A percentile compares a stretch with the other conserved stretches of the same genome.
Conservation (phyloP, 2,888 invertebrate species). For the Drosophila hamatofila region DNA sequence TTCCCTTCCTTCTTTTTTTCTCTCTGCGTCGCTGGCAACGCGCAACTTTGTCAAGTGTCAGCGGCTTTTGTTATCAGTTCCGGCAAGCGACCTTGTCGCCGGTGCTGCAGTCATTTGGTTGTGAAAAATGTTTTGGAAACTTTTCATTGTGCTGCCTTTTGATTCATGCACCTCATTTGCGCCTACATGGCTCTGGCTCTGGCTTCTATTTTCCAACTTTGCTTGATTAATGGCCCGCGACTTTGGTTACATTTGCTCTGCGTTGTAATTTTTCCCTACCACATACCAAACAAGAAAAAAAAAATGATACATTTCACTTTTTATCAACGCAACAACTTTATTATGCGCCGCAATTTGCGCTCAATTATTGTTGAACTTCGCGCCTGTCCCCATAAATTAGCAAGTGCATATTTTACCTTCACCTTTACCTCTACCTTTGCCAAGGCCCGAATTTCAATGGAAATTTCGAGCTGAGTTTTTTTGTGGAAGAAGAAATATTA, state of each 20-base stretch:
- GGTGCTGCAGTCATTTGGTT: conserved; percentile 46
- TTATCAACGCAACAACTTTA: conserved; percentile 49
- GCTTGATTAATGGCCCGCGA: conserved; percentile 70
- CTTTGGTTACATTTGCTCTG: conserved; percentile 39
- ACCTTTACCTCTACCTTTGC: too few relatives aligned
- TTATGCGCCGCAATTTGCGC: conserved; percentile 66
- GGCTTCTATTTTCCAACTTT: conserved; percentile 44
- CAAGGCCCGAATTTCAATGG: background rate
- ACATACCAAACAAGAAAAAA: background rate
- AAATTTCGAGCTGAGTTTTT: background rate
- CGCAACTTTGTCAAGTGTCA: conserved; percentile 82
- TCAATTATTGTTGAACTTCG: conserved; percentile 66
- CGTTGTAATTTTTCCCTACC: background rate
- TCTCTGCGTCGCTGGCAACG: conserved; percentile 9
- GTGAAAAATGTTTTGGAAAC: conserved; percentile 67
- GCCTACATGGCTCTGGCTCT: conserved; percentile 58
- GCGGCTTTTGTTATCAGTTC: conserved; percentile 81
- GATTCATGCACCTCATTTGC: conserved; percentile 76
- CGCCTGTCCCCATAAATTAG: conserved; percentile 47
- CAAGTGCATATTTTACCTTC: conserved; percentile 25
- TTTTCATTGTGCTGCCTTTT: conserved; percentile 60
- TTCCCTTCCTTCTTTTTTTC: background rate
- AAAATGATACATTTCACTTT: conserved; percentile 42
- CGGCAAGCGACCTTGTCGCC: conserved; percentile 59
- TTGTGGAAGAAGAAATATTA: background rate